Evolutionary conservation across 2,888 invertebrate genomes (phyloP), one percentile per base, ranked within the genome.

Genomic region (Aspidiotus destructor): DNA sequence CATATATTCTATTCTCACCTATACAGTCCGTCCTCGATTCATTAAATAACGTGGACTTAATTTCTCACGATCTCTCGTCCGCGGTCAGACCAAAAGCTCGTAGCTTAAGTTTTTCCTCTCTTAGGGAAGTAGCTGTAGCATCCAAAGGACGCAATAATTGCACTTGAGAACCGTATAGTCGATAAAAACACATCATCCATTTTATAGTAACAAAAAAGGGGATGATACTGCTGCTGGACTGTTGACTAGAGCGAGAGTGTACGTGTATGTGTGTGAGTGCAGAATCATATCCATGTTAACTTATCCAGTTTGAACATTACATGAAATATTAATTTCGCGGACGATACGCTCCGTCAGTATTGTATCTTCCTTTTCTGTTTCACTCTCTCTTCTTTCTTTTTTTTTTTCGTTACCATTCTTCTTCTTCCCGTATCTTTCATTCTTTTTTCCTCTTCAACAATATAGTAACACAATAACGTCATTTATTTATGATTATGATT

Each of bases 321-420:
- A 67, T 67, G 67, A 67, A 67, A 67, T 67, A 67, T 67, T 67
- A 67, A 67, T 67, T 67, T 67, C 58, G 60, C 60, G 58, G 58
- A 58, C 67, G 67, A 67, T 67, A 67, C 67, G 67, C 67, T 57
- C 44, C 67, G 60, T 67, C 55, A 67, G 57, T 67, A 67, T 67
- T 41, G 55, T 60, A 58, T 67, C 58, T 67, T 58, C 28, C 13
- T 58, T 16, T 40, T 10, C 13, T 13, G 16, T 58, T 58, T 28
- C 28, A 28, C 28, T 28, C 28, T 28, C 28, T 28, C 28, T 28
- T 28, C 28, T 28, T 28, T 28, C 5, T 28, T 28, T 28, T 28
- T 28, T 28, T 28, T 28, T 28, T 28, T 28, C 28, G 28, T 28
- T 28, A 28, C 28, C 28, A 28, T 28, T 28, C 28, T 28, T 28